Evolutionary conservation across 2,113 vertebrate genomes (phyloP).

Genomic region (Mirounga angustirostris): DNA sequence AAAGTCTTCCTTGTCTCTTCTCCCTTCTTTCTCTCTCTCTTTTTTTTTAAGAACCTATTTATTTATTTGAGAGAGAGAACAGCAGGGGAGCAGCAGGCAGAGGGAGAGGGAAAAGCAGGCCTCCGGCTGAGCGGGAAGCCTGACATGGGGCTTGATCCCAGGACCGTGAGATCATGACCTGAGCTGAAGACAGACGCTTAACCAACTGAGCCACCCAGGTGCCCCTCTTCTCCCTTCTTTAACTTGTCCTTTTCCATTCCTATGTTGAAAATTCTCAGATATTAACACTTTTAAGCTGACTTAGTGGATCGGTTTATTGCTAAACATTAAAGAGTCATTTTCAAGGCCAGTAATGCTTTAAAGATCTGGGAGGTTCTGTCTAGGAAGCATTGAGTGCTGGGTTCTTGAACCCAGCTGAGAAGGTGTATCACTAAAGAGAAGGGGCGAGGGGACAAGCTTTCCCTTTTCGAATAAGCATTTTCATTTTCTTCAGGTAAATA

Average conservation of each 20-base stretch:
- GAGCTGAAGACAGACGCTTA: too few relatives aligned
- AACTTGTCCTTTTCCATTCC: background rate
- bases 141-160: too few relatives aligned
- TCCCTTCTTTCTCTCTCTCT: too few relatives aligned
- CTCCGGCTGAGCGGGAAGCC: too few relatives aligned
- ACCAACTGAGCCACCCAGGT: too few relatives aligned
- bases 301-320: background rate
- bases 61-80: background rate
- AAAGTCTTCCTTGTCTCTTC: background rate
- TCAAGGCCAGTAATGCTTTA: background rate
- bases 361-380: background rate
- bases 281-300: background rate
- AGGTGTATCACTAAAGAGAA: constrained; percentile 4
- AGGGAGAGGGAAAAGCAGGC: too few relatives aligned
- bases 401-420: background rate
- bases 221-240: background rate
- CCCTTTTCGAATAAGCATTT: background rate
- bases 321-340: constrained; percentile 2
- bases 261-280: background rate
- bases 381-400: background rate
- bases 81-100: too few relatives aligned
- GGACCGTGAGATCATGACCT: too few relatives aligned
- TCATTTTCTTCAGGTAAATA: background rate
- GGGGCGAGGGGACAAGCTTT: background rate
- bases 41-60: background rate